These are phyloP conservation scores for Sebastes oblongus DNA, from an alignment of 2,797 vertebrate species.

Conservation along the genomic window DNA sequence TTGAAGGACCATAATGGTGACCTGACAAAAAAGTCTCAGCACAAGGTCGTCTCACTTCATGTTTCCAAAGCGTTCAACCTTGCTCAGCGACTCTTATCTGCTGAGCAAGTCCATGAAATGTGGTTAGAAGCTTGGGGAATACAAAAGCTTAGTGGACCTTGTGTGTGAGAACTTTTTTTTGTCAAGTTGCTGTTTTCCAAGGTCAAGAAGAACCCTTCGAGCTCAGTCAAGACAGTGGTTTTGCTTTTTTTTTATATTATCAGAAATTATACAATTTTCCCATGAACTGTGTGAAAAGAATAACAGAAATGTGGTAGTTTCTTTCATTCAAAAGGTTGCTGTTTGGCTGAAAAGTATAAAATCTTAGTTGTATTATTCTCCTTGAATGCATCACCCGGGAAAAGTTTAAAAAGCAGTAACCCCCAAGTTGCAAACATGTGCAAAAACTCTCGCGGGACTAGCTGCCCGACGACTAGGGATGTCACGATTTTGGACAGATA, in stretches of 20 bases:
- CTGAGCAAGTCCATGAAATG: not conserved
- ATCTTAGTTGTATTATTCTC: not conserved
- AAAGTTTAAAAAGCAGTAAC: not conserved
- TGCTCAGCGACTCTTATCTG: not conserved
- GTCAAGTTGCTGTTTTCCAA: not conserved
- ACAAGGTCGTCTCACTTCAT: not conserved
- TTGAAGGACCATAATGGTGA: not conserved
- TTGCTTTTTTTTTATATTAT: not conserved
- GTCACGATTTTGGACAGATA: no score
- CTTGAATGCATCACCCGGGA: not conserved
- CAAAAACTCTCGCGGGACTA: no score
- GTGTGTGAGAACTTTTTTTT: not conserved
- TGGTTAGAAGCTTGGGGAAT: not conserved
- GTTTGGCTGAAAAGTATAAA: not conserved
- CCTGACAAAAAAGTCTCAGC: not conserved
- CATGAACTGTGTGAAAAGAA: not conserved
- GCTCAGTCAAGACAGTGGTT: not conserved
- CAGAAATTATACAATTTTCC: not conserved
- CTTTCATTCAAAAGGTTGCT: not conserved
- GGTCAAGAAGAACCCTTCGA: not conserved
- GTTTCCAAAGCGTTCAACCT: not conserved
- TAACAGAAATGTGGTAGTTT: not conserved
- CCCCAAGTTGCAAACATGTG: no score
- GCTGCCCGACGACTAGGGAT: no score
- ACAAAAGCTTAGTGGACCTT: not conserved